These are phyloP conservation scores for Oxyura jamaicensis DNA, from an alignment of 2,113 vertebrate genomes.

Conservation along the genomic window DNA sequence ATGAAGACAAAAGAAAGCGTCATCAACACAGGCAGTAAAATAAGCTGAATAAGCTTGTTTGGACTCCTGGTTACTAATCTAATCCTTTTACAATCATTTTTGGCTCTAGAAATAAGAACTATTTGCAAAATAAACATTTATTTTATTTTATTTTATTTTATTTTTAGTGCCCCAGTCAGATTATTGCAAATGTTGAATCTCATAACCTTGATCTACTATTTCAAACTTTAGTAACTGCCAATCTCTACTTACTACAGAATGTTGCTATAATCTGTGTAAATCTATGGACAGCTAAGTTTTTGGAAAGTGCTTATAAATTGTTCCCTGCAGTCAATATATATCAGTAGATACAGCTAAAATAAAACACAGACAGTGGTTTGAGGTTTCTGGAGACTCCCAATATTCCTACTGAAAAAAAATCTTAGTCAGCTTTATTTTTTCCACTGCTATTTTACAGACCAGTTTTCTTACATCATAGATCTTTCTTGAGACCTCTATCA, in stretches of 20 bases:
- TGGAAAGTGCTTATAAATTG: background rate
- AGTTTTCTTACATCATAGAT: background rate
- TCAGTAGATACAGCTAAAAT: background rate
- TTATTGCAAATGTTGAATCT: background rate
- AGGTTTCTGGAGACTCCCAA: background rate
- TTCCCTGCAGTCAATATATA: background rate
- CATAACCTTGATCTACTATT: background rate
- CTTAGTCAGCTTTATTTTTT: background rate
- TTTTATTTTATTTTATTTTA: too few relatives aligned
- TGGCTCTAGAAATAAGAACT: slow-evolving; percentile 16
- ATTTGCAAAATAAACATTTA: slow-evolving; percentile 10
- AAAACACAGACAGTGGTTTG: background rate
- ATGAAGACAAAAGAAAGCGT: slow-evolving; percentile 45
- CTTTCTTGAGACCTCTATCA: background rate
- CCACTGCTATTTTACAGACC: background rate
- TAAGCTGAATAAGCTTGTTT: slow-evolving; percentile 50
- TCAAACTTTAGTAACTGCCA: background rate
- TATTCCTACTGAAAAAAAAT: background rate
- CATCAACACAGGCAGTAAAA: slow-evolving; percentile 43
- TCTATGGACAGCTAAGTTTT: background rate
- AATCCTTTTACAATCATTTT: slow-evolving; percentile 24
- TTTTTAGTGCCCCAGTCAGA: background rate
- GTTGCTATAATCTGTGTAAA: background rate
- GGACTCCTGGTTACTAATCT: slow-evolving; percentile 15
- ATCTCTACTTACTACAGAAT: background rate